phyloP scores from a whole-genome alignment of 2,797 vertebrate species.

The Malurus leucopterus region DNA sequence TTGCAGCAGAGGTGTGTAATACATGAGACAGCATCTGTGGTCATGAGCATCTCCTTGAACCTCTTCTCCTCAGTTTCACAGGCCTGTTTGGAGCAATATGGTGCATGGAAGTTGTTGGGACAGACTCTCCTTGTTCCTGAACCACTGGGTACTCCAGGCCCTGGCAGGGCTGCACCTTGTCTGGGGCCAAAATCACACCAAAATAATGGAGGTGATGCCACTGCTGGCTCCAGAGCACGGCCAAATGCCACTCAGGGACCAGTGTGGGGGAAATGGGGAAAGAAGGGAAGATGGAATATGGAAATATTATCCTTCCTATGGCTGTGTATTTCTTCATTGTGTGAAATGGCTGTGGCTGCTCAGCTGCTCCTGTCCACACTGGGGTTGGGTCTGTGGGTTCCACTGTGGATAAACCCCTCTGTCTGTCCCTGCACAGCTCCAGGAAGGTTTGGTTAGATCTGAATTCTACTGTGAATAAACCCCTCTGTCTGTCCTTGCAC shows the following conservation, averaged over 20 bases:
- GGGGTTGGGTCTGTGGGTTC: not conserved
- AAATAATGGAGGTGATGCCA: not conserved
- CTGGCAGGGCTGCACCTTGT: not conserved
- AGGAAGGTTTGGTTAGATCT: not conserved
- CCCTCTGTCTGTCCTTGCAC: too few species aligned
- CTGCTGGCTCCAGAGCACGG: not conserved
- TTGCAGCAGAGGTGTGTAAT: not conserved
- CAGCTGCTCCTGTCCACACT: not conserved
- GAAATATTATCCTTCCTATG: not conserved
- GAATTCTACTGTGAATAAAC: too few species aligned
- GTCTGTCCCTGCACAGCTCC: not conserved
- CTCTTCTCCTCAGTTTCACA: not conserved
- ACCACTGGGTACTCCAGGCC: too few species aligned
- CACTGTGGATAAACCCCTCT: rapidly evolving
- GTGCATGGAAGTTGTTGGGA: rapidly evolving
- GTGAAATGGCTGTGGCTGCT: not conserved
- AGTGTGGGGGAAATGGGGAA: rapidly evolving
- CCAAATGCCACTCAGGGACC: not conserved
- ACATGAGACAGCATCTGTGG: not conserved
- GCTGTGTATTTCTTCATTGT: not conserved
- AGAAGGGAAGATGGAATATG: not conserved
- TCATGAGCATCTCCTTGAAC: not conserved
- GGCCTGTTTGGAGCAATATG: rapidly evolving
- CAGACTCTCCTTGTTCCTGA: not conserved
- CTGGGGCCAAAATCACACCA: not conserved